Evolutionary conservation across 2,888 invertebrate genomes (phyloP).

Genomic region (Lithophane socia): DNA sequence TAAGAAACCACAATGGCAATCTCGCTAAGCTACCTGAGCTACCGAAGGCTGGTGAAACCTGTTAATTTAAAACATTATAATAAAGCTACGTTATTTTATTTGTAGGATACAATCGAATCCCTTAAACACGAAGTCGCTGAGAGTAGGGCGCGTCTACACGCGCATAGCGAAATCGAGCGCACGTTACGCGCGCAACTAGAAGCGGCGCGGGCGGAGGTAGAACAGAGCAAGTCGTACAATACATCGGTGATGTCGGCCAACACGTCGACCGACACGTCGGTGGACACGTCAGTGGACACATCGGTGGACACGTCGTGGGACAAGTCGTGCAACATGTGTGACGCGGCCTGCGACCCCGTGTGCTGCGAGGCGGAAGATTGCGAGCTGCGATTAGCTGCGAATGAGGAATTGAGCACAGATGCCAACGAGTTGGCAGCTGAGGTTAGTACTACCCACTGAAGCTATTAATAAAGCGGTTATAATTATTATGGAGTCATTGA

Average conservation of each 20-base stretch:
- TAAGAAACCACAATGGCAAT: constrained; percentile 24
- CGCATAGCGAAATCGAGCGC: constrained; percentile 87
- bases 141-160: constrained; percentile 85
- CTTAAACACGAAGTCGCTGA: constrained; percentile 87
- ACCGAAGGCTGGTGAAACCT: constrained; percentile 16
- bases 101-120: constrained; percentile 87
- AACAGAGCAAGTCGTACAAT: constrained; percentile 67
- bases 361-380: constrained; percentile 83
- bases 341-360: constrained; percentile 87
- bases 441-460: constrained; percentile 72
- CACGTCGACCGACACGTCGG: constrained; percentile 60
- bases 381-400: constrained; percentile 79
- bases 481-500: constrained; percentile 45
- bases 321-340: constrained; percentile 79
- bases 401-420: constrained; percentile 86
- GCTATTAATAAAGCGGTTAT: constrained; percentile 58
- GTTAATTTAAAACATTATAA: constrained; percentile 1
- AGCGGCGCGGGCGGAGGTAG: constrained; percentile 83
- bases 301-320: constrained; percentile 70
- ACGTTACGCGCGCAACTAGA: constrained; percentile 86
- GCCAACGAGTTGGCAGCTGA: constrained; percentile 87
- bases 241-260: constrained; percentile 60
- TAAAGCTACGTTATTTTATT: constrained; percentile 34
- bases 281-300: constrained; percentile 62
- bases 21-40: constrained; percentile 22